Evolutionary conservation across 2,888 invertebrate species (phyloP), one percentile per base, ranked within the genome.

Genomic region (Trichopria drosophilae): DNA sequence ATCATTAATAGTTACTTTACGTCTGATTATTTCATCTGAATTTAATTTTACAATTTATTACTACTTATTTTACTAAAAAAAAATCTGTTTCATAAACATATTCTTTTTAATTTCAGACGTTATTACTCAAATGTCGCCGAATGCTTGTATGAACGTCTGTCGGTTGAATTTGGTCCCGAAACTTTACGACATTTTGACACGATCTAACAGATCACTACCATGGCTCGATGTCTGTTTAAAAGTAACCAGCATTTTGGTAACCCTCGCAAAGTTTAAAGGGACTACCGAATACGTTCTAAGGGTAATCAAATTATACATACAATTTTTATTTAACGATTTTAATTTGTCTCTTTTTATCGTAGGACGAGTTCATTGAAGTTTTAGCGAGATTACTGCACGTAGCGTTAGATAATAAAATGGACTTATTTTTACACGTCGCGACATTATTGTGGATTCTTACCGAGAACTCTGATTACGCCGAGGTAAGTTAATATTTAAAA

Each of bases 271-370:
- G 49, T 85, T 84, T 61, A 77, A 77, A 41, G 73, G 78, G 39
- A 85, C 85, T 0, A 82, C 80, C 7, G 78, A 79, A 1, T 80
- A 81, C 60, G 82, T 83, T 47, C 85, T 85, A 71, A 78, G 79
- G 70, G 82, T 82, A 66, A 77, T 71, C 44, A 36, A 26, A 40
- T 10, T 26, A 35, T 28, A 34, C 10, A 35, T 22, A 12, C 18
- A 45, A 29, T 10, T 13, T 26, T 49, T 29, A 9, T 36, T 37
- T 48, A 31, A 23, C 13, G 34, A 36, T 47, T 35, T 20, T 26
- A 28, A 28, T 36, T 28, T 4, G n/a, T 6, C 35, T 49, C 9
- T 22, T 40, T n/a, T 41, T 47, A 32, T 61, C 75, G 4, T 71
- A 81, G 79, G 80, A 82, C 58, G 77, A 82, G 26, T 79, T 81